Base-by-base conservation (phyloP, 2,888 invertebrate species). In the Apotomis turbidana region DNA sequence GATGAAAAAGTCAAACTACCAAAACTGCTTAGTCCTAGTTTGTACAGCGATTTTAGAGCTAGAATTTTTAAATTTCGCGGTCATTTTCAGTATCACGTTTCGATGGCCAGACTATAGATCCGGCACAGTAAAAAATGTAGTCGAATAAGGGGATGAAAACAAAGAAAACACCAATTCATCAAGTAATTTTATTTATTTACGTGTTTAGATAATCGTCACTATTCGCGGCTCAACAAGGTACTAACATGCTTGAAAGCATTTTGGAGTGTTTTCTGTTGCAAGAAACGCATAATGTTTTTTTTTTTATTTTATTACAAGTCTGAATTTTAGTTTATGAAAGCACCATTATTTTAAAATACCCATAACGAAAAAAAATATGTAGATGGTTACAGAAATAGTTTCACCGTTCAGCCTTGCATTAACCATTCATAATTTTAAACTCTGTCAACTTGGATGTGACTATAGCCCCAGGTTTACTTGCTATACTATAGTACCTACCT, bases 201-300 rank as follows among this genome's bases (percentile, higher is more conserved):
- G 82, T 87, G 81, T 85, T 83, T 82, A 86, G 87, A 85, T 76
- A 80, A 81, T 83, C 85, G 85, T 85, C 83, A 83, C 87, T 88
- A 87, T 85, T 79, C 81, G 87, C 87, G 87, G 85, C 81, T 82
- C 81, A 90, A 90, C 90, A 90, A 88, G 87, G 86, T 87, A 87
- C 83, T 82, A 66, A 68, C 46, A 71, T 60, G 64, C 60, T 68
- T 70, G 62, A 66, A 69, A 72, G 74, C 74, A 62, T 72, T 38
- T 61, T 64, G 68, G 68, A 64, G 49, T 74, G 71, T 66, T 68
- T 52, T 71, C 68, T 68, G 68, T 71, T n/a, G 52, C 49, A 67
- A 51, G 57, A 67, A 68, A 67, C 60, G 36, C 54, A 12, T 62
- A 27, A 67, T 55, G 61, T 49, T 10, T 15, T 49, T 10, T 15